Evolutionary conservation across 1,140 invertebrate species (phyloP).

Genomic region (Drosophila pruinosa): DNA sequence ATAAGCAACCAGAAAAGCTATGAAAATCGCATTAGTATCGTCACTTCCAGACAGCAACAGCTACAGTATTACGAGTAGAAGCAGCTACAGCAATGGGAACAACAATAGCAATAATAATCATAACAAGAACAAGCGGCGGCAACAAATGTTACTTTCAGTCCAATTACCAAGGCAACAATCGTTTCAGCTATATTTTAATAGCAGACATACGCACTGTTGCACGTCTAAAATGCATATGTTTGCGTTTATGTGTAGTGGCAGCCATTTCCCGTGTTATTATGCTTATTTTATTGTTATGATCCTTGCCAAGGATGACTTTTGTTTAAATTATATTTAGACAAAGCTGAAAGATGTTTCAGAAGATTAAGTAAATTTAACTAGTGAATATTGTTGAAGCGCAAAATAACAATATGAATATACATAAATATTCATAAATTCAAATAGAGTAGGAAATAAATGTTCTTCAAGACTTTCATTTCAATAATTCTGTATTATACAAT

Average conservation of each 20-base stretch:
- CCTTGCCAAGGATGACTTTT: background rate
- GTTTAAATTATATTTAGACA: background rate
- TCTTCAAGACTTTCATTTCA: no score
- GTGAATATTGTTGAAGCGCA: background rate
- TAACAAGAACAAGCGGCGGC: conserved; percentile 6
- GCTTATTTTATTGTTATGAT: conserved; percentile 23
- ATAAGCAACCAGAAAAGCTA: conserved; percentile 36
- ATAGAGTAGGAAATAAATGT: no score
- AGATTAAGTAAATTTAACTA: background rate
- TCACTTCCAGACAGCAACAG: conserved; percentile 49
- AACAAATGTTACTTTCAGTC: conserved; percentile 10
- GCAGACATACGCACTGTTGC: conserved; percentile 41
- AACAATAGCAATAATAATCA: conserved; percentile 6
- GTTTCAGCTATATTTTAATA: conserved; percentile 47
- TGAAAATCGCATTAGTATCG: conserved; percentile 69
- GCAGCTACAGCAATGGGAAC: conserved; percentile 36
- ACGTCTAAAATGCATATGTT: conserved; percentile 14
- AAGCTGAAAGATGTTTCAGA: background rate
- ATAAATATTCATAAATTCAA: no score
- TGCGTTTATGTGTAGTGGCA: background rate
- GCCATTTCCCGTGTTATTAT: conserved; percentile 2
- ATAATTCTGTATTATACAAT: no score
- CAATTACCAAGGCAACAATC: conserved; percentile 56
- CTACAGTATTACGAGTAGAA: no score
- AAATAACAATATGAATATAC: no score